Base-by-base conservation (phyloP, 2,113 vertebrate species). In the Balaeniceps rex region DNA sequence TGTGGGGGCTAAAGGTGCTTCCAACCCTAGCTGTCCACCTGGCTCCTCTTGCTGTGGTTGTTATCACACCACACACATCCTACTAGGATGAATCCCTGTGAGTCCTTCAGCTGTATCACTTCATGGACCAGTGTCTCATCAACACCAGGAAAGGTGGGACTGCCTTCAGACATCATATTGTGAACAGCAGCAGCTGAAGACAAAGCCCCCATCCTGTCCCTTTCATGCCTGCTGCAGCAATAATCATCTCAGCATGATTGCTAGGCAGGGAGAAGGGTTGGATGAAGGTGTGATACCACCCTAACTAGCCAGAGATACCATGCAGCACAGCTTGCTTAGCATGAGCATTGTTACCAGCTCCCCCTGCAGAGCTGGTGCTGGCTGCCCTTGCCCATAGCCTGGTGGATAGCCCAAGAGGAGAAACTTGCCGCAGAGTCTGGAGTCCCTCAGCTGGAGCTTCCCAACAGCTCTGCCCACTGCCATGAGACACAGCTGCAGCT, bases 11-110 rank as follows among this genome's bases (percentile, higher is more conserved):
- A 33, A 69, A 83, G 54, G 15, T 46, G 17, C 22, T 90, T 83
- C 51, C 21, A 63, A 6, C 6, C 29, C 23, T 58, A 49, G 6
- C 33, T 51, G 23, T 40, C 19, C 28, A 21, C 22, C 34, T 63
- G 42, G 19, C n/a, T 93, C 18, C 63, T 52, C 33, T 58, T 83
- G 28, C 40, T 80, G 26, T 51, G 33, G 18, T n/a, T 52, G 17
- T 47, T 63, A 36, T 42, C 44, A 52, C 4, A 3, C 15, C 14
- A n/a, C 9, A 6, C 2, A 9, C 14, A 28, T 61, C 31, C 33
- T 58, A 12, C 10, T 21, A 52, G 19, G 14, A 8, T 42, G 49
- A 36, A 13, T 42, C 38, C 23, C 40, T 72, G 14, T 0, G 0
- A 72, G 31, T 25, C 14, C 25, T 86, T 83, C 80, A 49, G 12